Conservation (phyloP, 2,113 vertebrate species). For the Lepidiolamprologus cunningtoni region DNA sequence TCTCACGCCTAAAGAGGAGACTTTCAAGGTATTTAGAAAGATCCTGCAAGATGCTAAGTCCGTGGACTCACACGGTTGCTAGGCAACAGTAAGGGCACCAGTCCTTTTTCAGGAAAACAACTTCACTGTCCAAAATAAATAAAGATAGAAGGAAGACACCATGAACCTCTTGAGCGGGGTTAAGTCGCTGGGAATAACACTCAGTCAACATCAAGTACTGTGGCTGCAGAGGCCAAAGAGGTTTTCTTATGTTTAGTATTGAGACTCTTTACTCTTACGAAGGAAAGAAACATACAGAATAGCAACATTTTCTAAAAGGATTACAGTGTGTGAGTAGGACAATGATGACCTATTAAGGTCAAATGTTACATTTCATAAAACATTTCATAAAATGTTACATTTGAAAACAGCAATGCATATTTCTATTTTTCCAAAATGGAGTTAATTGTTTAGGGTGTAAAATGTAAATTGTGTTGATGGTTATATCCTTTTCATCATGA, state of each 20-base stretch:
- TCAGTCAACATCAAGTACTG: conserved; percentile 11
- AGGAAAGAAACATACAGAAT: not conserved
- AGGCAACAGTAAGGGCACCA: conserved; percentile 66
- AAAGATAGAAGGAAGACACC: conserved; percentile 30
- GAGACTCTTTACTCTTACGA: not conserved
- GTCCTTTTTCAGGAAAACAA: conserved; percentile 23
- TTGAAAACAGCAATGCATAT: not conserved
- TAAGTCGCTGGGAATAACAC: conserved; percentile 32
- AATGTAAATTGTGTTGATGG: not conserved
- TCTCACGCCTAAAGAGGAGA: not conserved
- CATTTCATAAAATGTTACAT: too few species aligned
- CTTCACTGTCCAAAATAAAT: conserved; percentile 46
- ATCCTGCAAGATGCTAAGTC: conserved; percentile 33
- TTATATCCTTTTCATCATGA: not conserved
- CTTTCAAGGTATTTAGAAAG: conserved; percentile 6
- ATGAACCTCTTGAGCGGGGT: conserved; percentile 31
- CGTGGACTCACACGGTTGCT: conserved; percentile 67
- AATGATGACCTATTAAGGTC: not conserved
- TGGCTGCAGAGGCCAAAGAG: not conserved
- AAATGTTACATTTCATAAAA: not conserved
- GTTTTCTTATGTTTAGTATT: not conserved
- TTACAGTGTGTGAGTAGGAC: not conserved
- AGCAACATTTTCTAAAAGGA: not conserved
- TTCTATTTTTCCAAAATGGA: not conserved
- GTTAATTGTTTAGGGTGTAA: not conserved